A percentile compares a stretch with the other conserved stretches of the same genome.
phyloP scores from a whole-genome alignment of 1,140 invertebrate species.

The Galleria mellonella region DNA sequence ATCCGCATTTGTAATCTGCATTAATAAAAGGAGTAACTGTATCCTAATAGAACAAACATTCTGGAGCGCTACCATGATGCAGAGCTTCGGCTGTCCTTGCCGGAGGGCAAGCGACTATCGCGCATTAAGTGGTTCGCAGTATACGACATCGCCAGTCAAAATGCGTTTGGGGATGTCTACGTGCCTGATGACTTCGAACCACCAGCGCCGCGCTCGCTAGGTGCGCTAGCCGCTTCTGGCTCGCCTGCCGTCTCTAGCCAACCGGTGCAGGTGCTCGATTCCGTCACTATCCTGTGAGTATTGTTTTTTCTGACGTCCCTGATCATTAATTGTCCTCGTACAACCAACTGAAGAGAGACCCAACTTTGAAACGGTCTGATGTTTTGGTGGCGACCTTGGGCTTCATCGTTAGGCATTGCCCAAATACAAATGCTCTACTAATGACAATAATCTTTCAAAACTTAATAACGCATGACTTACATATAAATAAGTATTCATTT shows the following conservation, averaged over 20 bases:
- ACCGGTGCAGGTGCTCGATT: conserved; percentile 84
- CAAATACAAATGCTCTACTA: too few relatives aligned
- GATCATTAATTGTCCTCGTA: neutral
- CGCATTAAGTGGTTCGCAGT: conserved; percentile 94
- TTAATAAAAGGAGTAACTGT: too few relatives aligned
- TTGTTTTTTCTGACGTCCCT: neutral
- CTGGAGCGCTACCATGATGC: conserved; percentile 90
- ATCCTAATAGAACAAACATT: conserved; percentile 84
- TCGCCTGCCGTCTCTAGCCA: conserved; percentile 77
- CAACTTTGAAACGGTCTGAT: too few relatives aligned
- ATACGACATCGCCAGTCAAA: conserved; percentile 90
- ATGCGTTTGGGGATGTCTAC: conserved; percentile 92
- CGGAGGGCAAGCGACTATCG: conserved; percentile 90
- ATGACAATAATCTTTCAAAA: too few relatives aligned
- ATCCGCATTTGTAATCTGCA: too few relatives aligned
- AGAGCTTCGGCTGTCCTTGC: conserved; percentile 88
- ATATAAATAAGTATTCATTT: too few relatives aligned
- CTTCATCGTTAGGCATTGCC: too few relatives aligned
- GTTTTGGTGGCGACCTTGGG: too few relatives aligned
- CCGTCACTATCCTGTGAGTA: conserved; percentile 81
- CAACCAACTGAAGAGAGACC: too few relatives aligned
- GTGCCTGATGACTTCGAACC: conserved; percentile 94
- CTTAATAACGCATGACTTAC: too few relatives aligned
- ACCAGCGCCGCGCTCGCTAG: conserved; percentile 83
- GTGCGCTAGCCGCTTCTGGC: conserved; percentile 78